Conservation (phyloP, 2,113 vertebrate genomes). For the Paedocypris sp. region DNA sequence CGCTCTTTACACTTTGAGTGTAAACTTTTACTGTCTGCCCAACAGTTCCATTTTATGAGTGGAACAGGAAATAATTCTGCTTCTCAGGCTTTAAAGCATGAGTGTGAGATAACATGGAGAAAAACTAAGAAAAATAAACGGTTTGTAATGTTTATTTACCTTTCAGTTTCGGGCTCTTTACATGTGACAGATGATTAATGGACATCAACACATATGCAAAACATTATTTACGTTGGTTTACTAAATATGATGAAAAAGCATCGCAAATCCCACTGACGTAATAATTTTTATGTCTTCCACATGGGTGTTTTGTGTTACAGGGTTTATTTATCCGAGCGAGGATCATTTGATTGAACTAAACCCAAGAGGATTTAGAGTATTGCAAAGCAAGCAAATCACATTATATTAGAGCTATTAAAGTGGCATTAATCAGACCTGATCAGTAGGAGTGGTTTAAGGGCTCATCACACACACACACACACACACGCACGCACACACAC, state of each 20-base stretch:
- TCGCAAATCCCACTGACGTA: no score
- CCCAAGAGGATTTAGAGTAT: background rate
- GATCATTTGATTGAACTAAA: slow-evolving; percentile 23
- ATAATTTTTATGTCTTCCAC: no score
- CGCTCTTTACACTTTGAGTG: no score
- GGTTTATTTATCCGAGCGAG: slow-evolving; percentile 19
- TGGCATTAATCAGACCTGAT: slow-evolving; percentile 23
- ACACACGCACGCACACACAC: background rate
- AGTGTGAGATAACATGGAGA: no score
- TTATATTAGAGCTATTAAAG: slow-evolving; percentile 7
- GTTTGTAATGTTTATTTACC: no score
- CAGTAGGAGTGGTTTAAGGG: slow-evolving; percentile 1
- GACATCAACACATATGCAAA: no score
- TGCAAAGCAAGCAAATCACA: slow-evolving; percentile 25
- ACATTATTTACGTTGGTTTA: no score
- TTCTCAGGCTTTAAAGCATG: background rate
- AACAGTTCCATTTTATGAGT: slow-evolving; percentile 1
- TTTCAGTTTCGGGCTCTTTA: background rate
- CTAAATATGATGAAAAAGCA: no score
- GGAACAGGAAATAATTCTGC: slow-evolving; percentile 17
- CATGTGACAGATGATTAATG: background rate
- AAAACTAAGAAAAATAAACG: no score
- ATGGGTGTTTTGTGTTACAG: background rate
- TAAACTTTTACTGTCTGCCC: slow-evolving; percentile 3
- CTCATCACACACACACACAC: background rate